These are phyloP conservation scores for Atrina japonica DNA, from an alignment of 2,888 invertebrate species.

Conservation along the genomic window DNA sequence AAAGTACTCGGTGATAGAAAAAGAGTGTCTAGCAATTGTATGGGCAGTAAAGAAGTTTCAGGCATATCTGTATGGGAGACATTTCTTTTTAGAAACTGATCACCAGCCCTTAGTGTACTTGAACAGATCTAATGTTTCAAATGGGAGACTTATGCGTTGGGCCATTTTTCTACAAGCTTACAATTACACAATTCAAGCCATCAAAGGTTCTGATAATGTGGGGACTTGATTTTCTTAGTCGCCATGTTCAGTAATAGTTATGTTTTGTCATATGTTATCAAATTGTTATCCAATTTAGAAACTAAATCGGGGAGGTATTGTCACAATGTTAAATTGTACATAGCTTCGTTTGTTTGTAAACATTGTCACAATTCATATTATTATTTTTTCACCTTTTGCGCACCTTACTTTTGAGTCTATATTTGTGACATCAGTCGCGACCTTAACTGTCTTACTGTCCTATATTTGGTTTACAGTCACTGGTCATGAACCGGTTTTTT, in stretches of 20 bases:
- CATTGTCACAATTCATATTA: too few relatives aligned
- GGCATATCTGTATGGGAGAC: constrained; percentile 37
- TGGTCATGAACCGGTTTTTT: too few relatives aligned
- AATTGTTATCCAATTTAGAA: constrained; percentile 14
- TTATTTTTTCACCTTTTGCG: too few relatives aligned
- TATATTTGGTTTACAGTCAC: too few relatives aligned
- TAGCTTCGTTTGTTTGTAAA: too few relatives aligned
- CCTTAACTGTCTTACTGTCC: too few relatives aligned
- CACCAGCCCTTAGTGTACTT: constrained; percentile 45
- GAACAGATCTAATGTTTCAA: constrained; percentile 34
- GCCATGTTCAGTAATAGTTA: neutral
- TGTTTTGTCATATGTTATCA: neutral
- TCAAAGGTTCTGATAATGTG: constrained; percentile 45
- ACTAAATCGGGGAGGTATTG: constrained; percentile 14
- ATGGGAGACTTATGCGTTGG: constrained; percentile 46
- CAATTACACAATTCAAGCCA: constrained; percentile 28
- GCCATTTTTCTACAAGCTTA: constrained; percentile 42
- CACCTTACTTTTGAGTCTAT: too few relatives aligned
- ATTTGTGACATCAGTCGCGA: too few relatives aligned
- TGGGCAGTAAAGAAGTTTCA: constrained; percentile 44
- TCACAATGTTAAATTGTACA: too few relatives aligned
- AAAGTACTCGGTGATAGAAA: constrained; percentile 25
- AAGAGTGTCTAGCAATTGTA: constrained; percentile 33
- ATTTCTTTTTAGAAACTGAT: constrained; percentile 47
- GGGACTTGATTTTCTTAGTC: constrained; percentile 32